Base-by-base conservation (phyloP, 2,113 vertebrate genomes). In the Rattus rattus region DNA sequence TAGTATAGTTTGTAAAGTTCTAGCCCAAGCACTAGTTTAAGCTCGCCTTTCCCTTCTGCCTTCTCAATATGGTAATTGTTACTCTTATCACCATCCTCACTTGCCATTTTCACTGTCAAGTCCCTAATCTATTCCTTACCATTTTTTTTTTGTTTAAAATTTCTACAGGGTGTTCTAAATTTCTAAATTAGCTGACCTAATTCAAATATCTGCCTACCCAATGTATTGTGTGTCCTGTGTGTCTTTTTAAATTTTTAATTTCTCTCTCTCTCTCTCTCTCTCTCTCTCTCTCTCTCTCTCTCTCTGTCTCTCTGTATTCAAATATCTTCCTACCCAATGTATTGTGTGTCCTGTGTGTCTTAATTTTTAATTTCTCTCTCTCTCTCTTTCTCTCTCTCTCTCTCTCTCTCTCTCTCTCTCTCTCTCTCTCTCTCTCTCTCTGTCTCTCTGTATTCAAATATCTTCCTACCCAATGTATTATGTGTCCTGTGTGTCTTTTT, bases 31-130 rank as follows among this genome's bases (percentile, higher is more conserved):
- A 59, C 67, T 65, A 6, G 52, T 79, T 39, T 90, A 92, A 96
- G 73, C 36, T 92, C 33, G 33, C 30, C 22, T 65, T 54, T 43
- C 75, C 16, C n/a, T 90, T 87, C 22, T 36, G 79, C 79, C 2
- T 79, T 79, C 24, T 84, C 12, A 20, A 77, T 72, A 65, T 92
- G 13, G 36, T 24, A 89, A 84, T 84, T 84, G 20, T 22, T 47
- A 84, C 63, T 85, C 12, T n/a, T 87, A 92, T 61, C 43, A 69
- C 69, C 61, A 90, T 90, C n/a, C 28, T 92, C 36, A 54, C 61
- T 72, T 90, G 70, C 8, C 56, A 49, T 86, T 90, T 81, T 94
- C 77, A 94, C 14, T 72, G 22, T 86, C 47, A 90, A 11, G 95
- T 89, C 61, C 24, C 36, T 92, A 73, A 84, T 3, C 11, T 49